Conservation (phyloP, 2,888 invertebrate genomes). For the Agelastica alni region DNA sequence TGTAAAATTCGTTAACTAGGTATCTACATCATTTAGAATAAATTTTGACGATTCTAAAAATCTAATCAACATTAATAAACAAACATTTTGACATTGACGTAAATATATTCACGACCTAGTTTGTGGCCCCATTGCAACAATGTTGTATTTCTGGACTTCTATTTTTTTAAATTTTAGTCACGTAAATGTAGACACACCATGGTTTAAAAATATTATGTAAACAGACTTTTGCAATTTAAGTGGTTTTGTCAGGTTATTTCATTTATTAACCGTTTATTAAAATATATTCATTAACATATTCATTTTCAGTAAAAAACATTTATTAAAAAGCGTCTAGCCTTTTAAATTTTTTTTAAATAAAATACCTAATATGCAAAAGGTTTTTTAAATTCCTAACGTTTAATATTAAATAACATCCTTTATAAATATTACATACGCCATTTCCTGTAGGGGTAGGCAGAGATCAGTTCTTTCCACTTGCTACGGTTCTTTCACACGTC, state of each 20-base stretch:
- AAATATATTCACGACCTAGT: constrained; percentile 19
- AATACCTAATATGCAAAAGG: no score
- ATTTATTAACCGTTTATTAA: neutral
- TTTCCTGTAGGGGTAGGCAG: no score
- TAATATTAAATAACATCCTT: no score
- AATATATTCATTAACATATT: neutral
- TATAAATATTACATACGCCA: no score
- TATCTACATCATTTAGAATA: no score
- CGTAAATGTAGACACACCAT: neutral
- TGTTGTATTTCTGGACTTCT: constrained; percentile 19
- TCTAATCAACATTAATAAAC: neutral
- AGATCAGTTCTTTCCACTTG: no score
- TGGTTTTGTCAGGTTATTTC: neutral
- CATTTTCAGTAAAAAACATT: neutral
- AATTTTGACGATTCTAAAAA: no score
- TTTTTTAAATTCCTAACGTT: no score
- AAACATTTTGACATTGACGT: constrained; percentile 17
- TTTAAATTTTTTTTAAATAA: neutral
- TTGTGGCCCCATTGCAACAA: constrained; percentile 21
- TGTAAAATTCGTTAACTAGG: no score
- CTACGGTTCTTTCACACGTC: no score
- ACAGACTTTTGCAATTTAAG: constrained; percentile 1
- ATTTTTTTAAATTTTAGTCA: constrained; percentile 12
- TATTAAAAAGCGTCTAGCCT: neutral
- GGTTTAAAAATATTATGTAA: neutral